Evolutionary conservation across 2,797 vertebrate species (phyloP), one percentile per base, ranked within the genome.

Genomic region (Lutra lutra): DNA sequence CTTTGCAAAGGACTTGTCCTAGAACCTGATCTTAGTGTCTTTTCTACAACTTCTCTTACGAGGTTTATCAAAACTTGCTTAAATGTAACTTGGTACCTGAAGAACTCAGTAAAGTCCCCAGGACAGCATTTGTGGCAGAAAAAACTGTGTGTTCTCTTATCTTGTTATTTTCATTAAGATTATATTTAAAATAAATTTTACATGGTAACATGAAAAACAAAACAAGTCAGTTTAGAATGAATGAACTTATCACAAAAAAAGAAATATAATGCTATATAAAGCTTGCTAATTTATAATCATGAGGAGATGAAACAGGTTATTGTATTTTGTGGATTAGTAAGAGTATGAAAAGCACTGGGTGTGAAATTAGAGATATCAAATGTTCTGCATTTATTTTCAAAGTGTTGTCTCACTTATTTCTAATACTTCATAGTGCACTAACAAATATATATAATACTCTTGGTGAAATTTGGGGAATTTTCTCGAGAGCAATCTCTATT

Each of bases 131-230:
- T 82, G 73, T 92, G 83, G 66, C 38, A 90, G 32, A 96, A 97
- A 95, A 96, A 96, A 94, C 58, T 93, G 79, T 95, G 18, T 4
- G 80, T 1, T 92, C 11, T 54, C 51, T 51, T 78, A 13, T 0
- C 0, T 95, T 88, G 43, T 58, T 95, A 91, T 96, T 97, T 96
- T 95, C 89, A 86, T 96, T 96, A 95, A 82, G 58, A 84, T 90
- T 92, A 35, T 80, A 89, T 93, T 96, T 94, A 77, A 97, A 97
- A 95, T 1, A 96, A 93, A 77, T 86, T 95, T 46, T 7, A 77
- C 96, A 64, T 93, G 15, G 60, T 90, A 54, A 97, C 35, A 64
- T 79, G 40, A 97, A 97, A 97, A 92, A 46, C 48, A 96, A 93
- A 93, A 94, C 27, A 86, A 94, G 78, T 10, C 51, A 97, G 87